Base-by-base conservation (phyloP, 2,888 invertebrate genomes). In the Magallana nippona region DNA sequence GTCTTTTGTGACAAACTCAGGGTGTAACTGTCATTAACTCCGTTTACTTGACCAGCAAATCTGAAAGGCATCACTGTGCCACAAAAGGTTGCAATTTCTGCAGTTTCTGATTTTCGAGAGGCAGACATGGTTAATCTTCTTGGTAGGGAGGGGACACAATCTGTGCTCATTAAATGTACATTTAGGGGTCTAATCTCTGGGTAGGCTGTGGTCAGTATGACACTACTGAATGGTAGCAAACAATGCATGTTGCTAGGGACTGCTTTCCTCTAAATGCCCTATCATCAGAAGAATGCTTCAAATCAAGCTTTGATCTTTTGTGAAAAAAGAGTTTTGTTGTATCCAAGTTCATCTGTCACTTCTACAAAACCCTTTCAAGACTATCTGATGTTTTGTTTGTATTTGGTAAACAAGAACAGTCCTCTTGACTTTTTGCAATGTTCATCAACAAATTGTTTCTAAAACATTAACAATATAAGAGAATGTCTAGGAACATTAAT, bases 21-120 rank as follows among this genome's bases (percentile, higher is more conserved):
- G 22, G 13, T 71, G 71, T 71, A 71, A 15, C 71, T 27, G 27
- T 71, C 71, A 71, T 71, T 71, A 71, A 27, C 10, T 71, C 71
- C 1, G 27, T 71, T 22, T 27, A 71, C 22, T 71, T 71, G 71
- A 71, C 71, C 27, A 27, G 27, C 32, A 32, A 27, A 27, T 71
- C 71, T 27, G 27, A 71, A 71, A 71, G 5, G 71, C 71, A 71
- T 13, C 71, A 32, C 15, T 71, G 71, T 15, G 22, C 11, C 1
- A 71, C 71, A 71, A 71, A 71, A 71, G 71, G 71, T 71, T 71
- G 27, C 22, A 71, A 71, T 71, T 22, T 63, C 27, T 63, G 63
- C 63, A 63, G 22, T 63, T 63, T 63, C 63, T 63, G 63, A 19
- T 63, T 63, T 63, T 63, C 5, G 22, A 63, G 22, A 63, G 63